Evolutionary conservation across 2,797 vertebrate genomes (phyloP).

Genomic region (Hephaestus fuliginosus): DNA sequence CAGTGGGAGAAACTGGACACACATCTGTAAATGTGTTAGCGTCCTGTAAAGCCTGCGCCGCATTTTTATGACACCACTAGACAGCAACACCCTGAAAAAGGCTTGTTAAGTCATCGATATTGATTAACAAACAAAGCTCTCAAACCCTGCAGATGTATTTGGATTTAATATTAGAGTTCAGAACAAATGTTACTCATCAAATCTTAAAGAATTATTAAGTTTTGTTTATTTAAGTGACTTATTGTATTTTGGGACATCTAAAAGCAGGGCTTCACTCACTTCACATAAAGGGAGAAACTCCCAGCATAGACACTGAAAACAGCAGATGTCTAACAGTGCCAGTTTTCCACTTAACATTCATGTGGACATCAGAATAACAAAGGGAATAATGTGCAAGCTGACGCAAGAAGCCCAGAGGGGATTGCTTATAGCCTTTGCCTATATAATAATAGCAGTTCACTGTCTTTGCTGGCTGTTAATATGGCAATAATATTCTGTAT

Average conservation of each 20-base stretch:
- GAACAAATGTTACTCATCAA: too few species aligned
- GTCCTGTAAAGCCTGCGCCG: slow-evolving; percentile 5
- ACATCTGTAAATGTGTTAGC: slow-evolving; percentile 2
- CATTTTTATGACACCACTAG: slow-evolving; percentile 22
- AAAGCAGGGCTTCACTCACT: too few species aligned
- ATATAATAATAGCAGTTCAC: slow-evolving; percentile 30
- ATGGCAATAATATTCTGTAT: slow-evolving; percentile 41
- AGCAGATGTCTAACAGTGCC: slow-evolving; percentile 19
- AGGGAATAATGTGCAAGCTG: slow-evolving; percentile 15
- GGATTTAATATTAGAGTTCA: neutral
- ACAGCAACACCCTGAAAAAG: slow-evolving; percentile 15
- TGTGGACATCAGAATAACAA: slow-evolving; percentile 38
- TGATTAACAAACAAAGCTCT: slow-evolving; percentile 13
- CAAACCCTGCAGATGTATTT: neutral
- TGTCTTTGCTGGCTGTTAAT: slow-evolving; percentile 44
- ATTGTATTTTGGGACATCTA: too few species aligned
- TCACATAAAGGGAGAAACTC: slow-evolving; percentile 8
- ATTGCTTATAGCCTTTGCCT: slow-evolving; percentile 33
- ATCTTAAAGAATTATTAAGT: too few species aligned
- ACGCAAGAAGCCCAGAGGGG: slow-evolving; percentile 30
- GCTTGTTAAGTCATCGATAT: neutral
- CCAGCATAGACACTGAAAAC: slow-evolving; percentile 10
- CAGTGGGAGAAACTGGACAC: neutral
- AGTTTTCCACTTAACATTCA: slow-evolving; percentile 24
- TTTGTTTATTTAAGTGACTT: too few species aligned